Evolutionary conservation across 2,888 invertebrate species (phyloP).

Genomic region (Chesias legatella): DNA sequence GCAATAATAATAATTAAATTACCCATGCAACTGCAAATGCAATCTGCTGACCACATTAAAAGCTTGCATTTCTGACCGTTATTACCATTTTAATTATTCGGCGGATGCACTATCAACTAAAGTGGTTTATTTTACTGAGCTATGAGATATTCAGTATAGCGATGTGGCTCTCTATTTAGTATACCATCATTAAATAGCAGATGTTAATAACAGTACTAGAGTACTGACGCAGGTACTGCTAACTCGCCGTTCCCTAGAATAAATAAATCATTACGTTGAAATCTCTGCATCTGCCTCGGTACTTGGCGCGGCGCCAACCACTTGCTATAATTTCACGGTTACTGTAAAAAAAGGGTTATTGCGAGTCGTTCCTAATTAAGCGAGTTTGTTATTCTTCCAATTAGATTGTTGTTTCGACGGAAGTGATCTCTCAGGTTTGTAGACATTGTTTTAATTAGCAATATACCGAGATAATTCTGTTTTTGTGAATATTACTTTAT

Average conservation of each 20-base stretch:
- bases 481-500: no score
- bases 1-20: no score
- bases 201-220: no score
- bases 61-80: conserved; percentile 7
- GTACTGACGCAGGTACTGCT: not conserved
- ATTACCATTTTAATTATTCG: conserved; percentile 9
- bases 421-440: not conserved
- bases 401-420: conserved; percentile 7
- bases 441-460: no score
- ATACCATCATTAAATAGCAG: no score
- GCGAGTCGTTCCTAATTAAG: conserved; percentile 15
- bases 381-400: conserved; percentile 12
- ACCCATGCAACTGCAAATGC: not conserved
- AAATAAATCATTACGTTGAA: conserved; percentile 36
- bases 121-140: conserved; percentile 13
- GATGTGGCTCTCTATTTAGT: no score
- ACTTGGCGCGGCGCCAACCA: conserved; percentile 35
- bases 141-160: no score
- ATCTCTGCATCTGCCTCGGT: conserved; percentile 28
- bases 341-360: conserved; percentile 16
- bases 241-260: conserved; percentile 19
- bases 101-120: conserved; percentile 9
- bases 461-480: no score
- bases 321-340: conserved; percentile 10
- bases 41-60: conserved; percentile 11